Base-by-base conservation (phyloP, 1,140 invertebrate species). In the Pogonomyrmex californicus region DNA sequence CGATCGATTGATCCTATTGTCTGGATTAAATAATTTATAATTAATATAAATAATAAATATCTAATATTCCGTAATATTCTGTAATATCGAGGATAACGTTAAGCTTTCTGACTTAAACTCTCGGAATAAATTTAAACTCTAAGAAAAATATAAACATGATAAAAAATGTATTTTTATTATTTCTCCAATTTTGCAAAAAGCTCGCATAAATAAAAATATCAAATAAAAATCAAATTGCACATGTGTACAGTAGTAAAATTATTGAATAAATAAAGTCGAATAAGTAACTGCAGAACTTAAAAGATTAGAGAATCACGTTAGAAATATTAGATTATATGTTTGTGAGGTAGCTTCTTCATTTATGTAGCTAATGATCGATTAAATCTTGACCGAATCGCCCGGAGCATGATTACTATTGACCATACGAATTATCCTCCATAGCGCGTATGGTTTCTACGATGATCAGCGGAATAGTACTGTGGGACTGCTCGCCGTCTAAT, bases 381-480 rank as follows among this genome's bases (percentile, higher is more conserved):
- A 83, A 73, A 75, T 83, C 54, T 83, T 62, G 33, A 49, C 79
- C 44, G 30, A n/a, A 60, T 73, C 23, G 65, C 12, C 23, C 41
- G 23, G 14, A 38, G 58, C 70, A 30, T 58, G 78, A 86, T 77
- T 81, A 86, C 70, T 90, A 88, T 88, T 88, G 85, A 90, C 83
- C 83, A 78, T 91, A 79, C 86, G 78, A 91, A 91, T 91, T 91
- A 91, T 88, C 86, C 60, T 73, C 36, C 41, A 62, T 70, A 75
- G 79, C 75, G 62, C 54, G 71, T 83, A 81, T 86, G 89, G 89
- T 86, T 71, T 88, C 86, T 41, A 58, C 85, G 76, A 87, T 86
- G 65, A 70, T 78, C 89, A 86, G 85, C 87, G 77, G 88, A 83
- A 78, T 81, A 81, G 78, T 87, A 86, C 47, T 71, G 60, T 82